These are phyloP conservation scores for Eutrigla gurnardus DNA, from an alignment of 2,797 vertebrate species.

Conservation along the genomic window DNA sequence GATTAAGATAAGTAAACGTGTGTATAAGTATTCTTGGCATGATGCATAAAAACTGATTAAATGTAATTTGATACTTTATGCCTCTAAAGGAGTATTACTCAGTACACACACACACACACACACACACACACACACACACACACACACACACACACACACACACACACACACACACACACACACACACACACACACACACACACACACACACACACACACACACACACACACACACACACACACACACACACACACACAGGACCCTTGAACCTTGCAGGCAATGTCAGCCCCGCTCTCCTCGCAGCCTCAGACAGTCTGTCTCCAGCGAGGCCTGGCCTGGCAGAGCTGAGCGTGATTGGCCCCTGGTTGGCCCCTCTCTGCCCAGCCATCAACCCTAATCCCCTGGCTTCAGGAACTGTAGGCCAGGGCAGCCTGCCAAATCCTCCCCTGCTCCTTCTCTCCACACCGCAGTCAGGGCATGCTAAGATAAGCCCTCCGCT, in stretches of 20 bases:
- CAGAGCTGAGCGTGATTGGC: constrained; percentile 73
- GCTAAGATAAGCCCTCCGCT: constrained; percentile 63
- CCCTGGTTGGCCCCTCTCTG: constrained; percentile 79
- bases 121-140: neutral
- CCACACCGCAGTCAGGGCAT: constrained; percentile 72
- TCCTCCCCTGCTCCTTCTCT: constrained; percentile 67
- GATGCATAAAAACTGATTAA: neutral
- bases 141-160: constrained; percentile 8
- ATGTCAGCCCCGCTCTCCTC: constrained; percentile 56
- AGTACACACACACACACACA: constrained; percentile 7
- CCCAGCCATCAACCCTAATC: constrained; percentile 82
- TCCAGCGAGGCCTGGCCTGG: constrained; percentile 77
- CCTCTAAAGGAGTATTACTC: constrained; percentile 17
- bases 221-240: constrained; percentile 6
- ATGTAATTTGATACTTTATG: neutral
- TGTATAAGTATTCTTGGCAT: neutral
- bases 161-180: constrained; percentile 38
- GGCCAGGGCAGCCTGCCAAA: constrained; percentile 79
- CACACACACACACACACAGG: constrained; percentile 51
- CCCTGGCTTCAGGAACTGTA: constrained; percentile 78
- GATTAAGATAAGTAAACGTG: neutral
- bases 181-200: constrained; percentile 10
- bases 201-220: neutral
- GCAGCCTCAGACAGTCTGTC: constrained; percentile 80
- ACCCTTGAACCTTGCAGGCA: constrained; percentile 71